These are phyloP conservation scores for Esox masquinongy DNA, from an alignment of 2,797 vertebrate genomes.

Conservation along the genomic window DNA sequence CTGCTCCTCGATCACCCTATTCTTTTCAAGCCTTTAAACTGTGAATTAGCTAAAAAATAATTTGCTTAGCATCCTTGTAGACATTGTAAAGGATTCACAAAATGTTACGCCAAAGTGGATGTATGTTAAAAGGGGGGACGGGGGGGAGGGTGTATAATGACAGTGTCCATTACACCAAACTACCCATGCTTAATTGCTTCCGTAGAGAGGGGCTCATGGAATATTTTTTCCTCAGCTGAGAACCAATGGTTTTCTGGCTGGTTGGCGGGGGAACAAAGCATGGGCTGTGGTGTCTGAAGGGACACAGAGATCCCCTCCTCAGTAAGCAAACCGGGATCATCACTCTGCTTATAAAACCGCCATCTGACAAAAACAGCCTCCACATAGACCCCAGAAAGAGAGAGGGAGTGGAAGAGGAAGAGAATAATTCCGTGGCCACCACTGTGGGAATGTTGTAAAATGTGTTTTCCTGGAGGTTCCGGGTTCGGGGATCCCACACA, in stretches of 20 bases:
- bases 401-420: conserved; percentile 54
- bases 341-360: conserved; percentile 68
- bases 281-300: conserved; percentile 54
- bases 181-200: conserved; percentile 77
- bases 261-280: conserved; percentile 73
- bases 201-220: conserved; percentile 62
- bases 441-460: conserved; percentile 79
- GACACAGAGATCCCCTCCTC: conserved; percentile 32
- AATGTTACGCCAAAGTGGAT: background rate
- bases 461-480: conserved; percentile 74
- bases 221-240: conserved; percentile 66
- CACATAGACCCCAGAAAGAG: conserved; percentile 60
- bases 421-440: conserved; percentile 62
- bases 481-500: conserved; percentile 62
- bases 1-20: background rate
- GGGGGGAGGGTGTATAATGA: conserved; percentile 61
- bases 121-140: conserved; percentile 2
- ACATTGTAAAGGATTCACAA: background rate
- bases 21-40: background rate
- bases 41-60: background rate
- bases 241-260: conserved; percentile 19
- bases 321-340: conserved; percentile 57
- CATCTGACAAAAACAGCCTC: conserved; percentile 67
- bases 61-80: background rate
- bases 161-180: conserved; percentile 73